phyloP scores from a whole-genome alignment of 1,140 invertebrate species.

The Meteorus sp. region DNA sequence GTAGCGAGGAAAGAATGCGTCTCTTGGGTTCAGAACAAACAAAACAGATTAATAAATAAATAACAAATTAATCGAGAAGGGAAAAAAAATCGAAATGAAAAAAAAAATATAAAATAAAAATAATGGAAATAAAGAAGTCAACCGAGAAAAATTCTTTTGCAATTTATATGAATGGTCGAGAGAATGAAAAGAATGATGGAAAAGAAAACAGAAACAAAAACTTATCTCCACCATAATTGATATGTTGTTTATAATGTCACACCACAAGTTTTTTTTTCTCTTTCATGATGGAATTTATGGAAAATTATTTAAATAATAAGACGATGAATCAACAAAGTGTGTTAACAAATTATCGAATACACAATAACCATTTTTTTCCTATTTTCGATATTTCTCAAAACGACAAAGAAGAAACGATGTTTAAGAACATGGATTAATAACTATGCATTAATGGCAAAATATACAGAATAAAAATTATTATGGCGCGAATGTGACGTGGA shows the following conservation, averaged over 20 bases:
- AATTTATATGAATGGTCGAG: neutral
- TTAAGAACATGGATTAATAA: too few relatives aligned
- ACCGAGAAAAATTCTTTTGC: neutral
- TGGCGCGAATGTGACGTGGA: constrained; percentile 26
- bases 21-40: constrained; percentile 32
- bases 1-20: constrained; percentile 24
- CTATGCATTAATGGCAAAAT: neutral
- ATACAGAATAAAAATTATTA: neutral
- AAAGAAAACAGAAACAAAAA: neutral
- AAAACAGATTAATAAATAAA: constrained; percentile 30
- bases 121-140: neutral
- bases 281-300: too few relatives aligned
- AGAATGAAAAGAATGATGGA: neutral
- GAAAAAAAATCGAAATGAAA: constrained; percentile 48
- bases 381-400: too few relatives aligned
- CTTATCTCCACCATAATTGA: too few relatives aligned
- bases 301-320: too few relatives aligned
- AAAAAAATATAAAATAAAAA: constrained; percentile 40
- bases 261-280: too few relatives aligned
- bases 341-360: too few relatives aligned
- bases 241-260: too few relatives aligned
- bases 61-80: constrained; percentile 9
- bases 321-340: too few relatives aligned
- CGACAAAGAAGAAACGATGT: too few relatives aligned
- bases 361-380: too few relatives aligned